These are phyloP conservation scores for Smutsia gigantea DNA, from an alignment of 2,797 vertebrate genomes.

Conservation along the genomic window DNA sequence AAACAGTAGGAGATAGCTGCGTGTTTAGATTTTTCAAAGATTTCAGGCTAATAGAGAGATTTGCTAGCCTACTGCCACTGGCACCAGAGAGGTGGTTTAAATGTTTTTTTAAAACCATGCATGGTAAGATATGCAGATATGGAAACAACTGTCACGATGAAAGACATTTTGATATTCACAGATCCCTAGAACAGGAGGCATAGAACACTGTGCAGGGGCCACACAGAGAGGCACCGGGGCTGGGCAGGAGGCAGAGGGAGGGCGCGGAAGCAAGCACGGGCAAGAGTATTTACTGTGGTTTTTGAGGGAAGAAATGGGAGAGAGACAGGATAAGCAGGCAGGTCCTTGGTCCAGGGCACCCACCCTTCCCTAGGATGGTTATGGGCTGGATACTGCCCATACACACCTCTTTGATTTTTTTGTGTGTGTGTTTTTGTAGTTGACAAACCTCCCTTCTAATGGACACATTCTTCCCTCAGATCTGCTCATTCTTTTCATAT, in stretches of 20 bases:
- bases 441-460: neutral
- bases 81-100: neutral
- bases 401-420: neutral
- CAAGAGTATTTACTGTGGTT: neutral
- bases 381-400: neutral
- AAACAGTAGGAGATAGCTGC: neutral
- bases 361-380: neutral
- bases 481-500: neutral
- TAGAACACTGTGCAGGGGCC: neutral
- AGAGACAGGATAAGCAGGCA: neutral
- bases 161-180: neutral
- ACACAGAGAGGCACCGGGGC: neutral
- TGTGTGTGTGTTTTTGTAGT: neutral
- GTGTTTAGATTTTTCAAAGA: neutral
- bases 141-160: neutral
- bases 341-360: neutral
- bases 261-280: neutral
- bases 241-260: neutral
- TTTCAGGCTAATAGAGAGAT: neutral
- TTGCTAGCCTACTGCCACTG: neutral
- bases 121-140: neutral
- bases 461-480: neutral
- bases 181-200: neutral
- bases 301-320: neutral
- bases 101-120: neutral